Percentiles rank a stretch among this genome's conserved stretches.
Conservation (phyloP, 2,113 vertebrate genomes). For the Charadrius vociferus region DNA sequence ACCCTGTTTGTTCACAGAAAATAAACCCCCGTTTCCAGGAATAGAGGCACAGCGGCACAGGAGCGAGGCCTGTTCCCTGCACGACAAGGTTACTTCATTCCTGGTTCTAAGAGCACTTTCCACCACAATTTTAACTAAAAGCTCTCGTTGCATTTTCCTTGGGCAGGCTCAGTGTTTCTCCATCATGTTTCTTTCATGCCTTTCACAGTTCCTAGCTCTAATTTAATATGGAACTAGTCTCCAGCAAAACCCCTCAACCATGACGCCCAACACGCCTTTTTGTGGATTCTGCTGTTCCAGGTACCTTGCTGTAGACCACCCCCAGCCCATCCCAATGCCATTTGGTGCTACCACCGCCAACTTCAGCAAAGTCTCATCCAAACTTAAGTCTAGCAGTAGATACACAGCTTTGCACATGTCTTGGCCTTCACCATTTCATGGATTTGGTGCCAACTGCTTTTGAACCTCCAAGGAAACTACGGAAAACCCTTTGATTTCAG, state of each 20-base stretch:
- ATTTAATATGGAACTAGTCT: neutral
- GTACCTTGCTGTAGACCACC: neutral
- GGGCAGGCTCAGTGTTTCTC: neutral
- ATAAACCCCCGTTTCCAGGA: neutral
- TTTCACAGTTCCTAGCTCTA: neutral
- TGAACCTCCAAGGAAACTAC: neutral
- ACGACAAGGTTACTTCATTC: neutral
- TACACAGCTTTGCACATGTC: fast-evolving
- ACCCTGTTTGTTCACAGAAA: neutral
- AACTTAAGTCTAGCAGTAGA: neutral
- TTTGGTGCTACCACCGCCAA: neutral
- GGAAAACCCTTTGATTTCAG: neutral
- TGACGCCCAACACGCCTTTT: neutral
- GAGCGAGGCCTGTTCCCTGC: neutral
- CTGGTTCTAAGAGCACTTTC: neutral
- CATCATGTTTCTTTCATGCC: neutral
- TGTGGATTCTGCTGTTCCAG: neutral
- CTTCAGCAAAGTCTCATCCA: neutral
- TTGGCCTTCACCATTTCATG: neutral
- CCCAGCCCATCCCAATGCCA: neutral
- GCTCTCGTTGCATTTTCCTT: neutral
- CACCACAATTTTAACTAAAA: neutral
- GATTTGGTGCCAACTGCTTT: neutral
- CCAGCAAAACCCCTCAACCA: neutral
- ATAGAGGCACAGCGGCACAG: neutral